Conservation (phyloP, 2,888 invertebrate genomes). For the Folsomia manolachei region DNA sequence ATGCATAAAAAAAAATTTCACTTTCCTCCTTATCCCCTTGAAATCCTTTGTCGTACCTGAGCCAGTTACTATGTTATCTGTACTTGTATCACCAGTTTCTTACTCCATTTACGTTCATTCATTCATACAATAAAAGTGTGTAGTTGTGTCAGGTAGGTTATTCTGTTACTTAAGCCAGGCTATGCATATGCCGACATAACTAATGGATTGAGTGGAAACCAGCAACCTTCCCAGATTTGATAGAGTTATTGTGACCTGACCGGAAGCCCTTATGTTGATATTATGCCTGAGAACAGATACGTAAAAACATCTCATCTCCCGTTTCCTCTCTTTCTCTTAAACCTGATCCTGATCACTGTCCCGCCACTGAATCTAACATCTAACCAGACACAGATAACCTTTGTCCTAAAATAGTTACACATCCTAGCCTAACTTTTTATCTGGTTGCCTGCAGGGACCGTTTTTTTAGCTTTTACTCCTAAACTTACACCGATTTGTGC, state of each 20-base stretch:
- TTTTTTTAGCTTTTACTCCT: too few relatives aligned
- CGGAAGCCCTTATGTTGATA: background rate
- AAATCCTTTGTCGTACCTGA: too few relatives aligned
- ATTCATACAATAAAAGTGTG: background rate
- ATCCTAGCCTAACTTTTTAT: background rate
- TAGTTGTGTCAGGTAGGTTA: background rate
- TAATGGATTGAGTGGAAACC: background rate
- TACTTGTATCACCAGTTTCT: background rate
- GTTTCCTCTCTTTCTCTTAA: background rate
- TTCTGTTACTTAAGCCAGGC: background rate
- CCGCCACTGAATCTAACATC: too few relatives aligned
- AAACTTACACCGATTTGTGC: background rate
- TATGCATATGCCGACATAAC: background rate
- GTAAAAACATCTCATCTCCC: background rate
- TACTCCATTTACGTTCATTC: conserved; percentile 11
- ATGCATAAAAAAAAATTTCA: too few relatives aligned
- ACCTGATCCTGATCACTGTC: too few relatives aligned
- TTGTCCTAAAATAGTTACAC: background rate
- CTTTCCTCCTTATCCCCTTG: too few relatives aligned
- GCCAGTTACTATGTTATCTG: too few relatives aligned
- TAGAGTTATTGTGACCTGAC: too few relatives aligned
- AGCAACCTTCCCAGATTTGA: too few relatives aligned
- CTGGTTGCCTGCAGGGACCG: background rate
- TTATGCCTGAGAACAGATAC: background rate
- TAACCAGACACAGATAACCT: background rate